phyloP scores from a whole-genome alignment of 1,140 invertebrate genomes.

The Drosophila ohnishii region DNA sequence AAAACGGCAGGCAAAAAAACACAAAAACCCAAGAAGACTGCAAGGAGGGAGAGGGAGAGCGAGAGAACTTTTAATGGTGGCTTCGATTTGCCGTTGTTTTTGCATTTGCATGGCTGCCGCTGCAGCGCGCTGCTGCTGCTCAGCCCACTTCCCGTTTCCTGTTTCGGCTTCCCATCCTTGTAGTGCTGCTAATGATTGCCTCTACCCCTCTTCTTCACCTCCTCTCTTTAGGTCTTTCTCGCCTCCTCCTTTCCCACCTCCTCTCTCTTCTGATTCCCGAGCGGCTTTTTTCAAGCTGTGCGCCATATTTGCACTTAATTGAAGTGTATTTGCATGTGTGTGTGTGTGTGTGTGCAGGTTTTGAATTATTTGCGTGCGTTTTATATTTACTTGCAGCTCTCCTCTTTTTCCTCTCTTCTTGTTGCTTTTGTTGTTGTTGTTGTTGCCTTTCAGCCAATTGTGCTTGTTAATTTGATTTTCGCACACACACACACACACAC shows the following conservation, averaged over 20 bases:
- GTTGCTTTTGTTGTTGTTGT: conserved; percentile 16
- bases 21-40: conserved; percentile 16
- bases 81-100: conserved; percentile 63
- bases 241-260: neutral
- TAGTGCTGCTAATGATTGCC: conserved; percentile 79
- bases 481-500: conserved; percentile 46
- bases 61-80: conserved; percentile 71
- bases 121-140: neutral
- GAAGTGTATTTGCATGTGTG: conserved; percentile 59
- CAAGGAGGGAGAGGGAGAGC: neutral
- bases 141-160: conserved; percentile 12
- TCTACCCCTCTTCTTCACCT: conserved; percentile 32
- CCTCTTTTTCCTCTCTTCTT: conserved; percentile 3
- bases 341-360: conserved; percentile 34
- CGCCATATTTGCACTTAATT: conserved; percentile 79
- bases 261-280: conserved; percentile 12
- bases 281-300: conserved; percentile 58
- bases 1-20: conserved; percentile 78
- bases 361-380: conserved; percentile 61
- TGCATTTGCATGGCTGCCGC: conserved; percentile 72
- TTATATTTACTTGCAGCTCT: conserved; percentile 51
- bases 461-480: conserved; percentile 79
- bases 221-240: neutral
- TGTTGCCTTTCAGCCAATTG: conserved; percentile 71
- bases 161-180: conserved; percentile 29